These are phyloP conservation scores for Steinernema hermaphroditum DNA, from an alignment of 2,888 invertebrate genomes.

Conservation along the genomic window DNA sequence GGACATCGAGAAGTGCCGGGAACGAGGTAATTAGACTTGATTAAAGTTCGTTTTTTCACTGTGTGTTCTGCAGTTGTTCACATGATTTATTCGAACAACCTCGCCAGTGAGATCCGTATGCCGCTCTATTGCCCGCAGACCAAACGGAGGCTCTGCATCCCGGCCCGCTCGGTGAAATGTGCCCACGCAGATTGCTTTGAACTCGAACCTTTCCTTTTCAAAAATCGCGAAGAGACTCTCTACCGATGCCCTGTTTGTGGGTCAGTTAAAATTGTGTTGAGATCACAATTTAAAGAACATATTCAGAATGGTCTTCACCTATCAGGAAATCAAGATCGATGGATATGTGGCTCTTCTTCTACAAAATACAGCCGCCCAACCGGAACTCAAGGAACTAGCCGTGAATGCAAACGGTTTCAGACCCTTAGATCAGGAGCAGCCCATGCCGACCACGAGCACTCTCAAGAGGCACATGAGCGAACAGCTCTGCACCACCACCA, in stretches of 20 bases:
- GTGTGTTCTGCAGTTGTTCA: not conserved
- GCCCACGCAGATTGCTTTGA: not conserved
- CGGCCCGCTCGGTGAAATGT: conserved; percentile 12
- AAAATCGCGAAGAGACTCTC: not conserved
- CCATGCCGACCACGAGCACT: not conserved
- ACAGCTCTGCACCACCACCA: not conserved
- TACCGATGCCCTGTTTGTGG: not conserved
- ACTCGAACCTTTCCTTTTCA: not conserved
- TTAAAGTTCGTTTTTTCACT: not conserved
- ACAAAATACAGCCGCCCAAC: not conserved
- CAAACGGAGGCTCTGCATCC: not conserved
- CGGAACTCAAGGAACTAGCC: not conserved
- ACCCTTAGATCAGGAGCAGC: not conserved
- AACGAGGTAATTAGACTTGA: not conserved
- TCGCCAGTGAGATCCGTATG: not conserved
- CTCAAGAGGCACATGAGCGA: conserved; percentile 25
- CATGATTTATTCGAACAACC: not conserved
- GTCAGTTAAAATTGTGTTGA: not conserved
- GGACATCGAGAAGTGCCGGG: conserved; percentile 18
- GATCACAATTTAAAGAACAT: not conserved
- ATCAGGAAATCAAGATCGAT: conserved; percentile 1
- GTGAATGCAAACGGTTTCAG: not conserved
- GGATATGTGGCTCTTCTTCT: not conserved
- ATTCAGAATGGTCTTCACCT: not conserved
- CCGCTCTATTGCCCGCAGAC: conserved; percentile 1